Evolutionary conservation across 2,113 vertebrate species (phyloP).

Genomic region (Ginglymostoma cirratum): DNA sequence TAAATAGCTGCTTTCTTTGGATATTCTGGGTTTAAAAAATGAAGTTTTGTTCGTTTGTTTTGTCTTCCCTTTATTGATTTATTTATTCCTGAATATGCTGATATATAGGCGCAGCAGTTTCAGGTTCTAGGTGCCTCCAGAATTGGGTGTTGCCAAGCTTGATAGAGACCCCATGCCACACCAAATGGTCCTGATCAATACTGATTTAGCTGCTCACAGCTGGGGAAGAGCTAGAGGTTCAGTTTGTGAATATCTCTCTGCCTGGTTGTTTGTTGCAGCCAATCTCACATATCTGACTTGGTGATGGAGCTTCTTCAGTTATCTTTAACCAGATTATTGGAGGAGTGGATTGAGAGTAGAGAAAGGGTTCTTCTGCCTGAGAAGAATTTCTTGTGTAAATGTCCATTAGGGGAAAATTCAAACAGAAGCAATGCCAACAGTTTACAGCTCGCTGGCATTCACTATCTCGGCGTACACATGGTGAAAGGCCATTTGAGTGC

Average conservation of each 20-base stretch:
- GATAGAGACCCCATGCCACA: background rate
- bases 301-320: too few species aligned
- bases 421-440: background rate
- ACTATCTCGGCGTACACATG: background rate
- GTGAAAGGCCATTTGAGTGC: background rate
- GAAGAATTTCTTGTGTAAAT: background rate
- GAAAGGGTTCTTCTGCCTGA: background rate
- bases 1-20: background rate
- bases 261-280: too few species aligned
- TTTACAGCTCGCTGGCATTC: background rate
- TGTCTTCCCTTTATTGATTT: background rate
- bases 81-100: background rate
- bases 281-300: too few species aligned
- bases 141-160: background rate
- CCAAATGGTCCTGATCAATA: background rate
- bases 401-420: background rate
- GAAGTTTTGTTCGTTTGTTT: constrained; percentile 1
- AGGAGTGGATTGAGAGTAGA: background rate
- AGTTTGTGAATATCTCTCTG: too few species aligned
- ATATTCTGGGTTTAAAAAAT: background rate
- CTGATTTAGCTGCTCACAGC: background rate
- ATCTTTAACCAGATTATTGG: background rate
- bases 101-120: background rate
- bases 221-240: background rate
- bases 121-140: background rate